These are phyloP conservation scores for Busseola fusca DNA, from an alignment of 2,888 invertebrate genomes.

Conservation along the genomic window DNA sequence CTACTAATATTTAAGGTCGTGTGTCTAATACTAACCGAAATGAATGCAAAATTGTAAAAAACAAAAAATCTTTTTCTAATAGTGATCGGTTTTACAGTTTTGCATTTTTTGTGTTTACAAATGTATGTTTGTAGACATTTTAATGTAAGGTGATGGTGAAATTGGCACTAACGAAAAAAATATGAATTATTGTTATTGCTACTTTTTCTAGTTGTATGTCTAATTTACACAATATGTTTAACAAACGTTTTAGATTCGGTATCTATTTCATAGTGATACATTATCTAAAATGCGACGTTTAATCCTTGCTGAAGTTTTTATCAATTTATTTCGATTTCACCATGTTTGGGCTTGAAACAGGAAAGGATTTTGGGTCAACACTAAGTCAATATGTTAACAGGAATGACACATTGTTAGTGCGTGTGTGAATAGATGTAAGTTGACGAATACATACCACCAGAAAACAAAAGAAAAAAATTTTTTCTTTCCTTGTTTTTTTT, in stretches of 20 bases:
- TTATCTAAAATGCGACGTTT: constrained; percentile 58
- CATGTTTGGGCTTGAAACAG: not conserved
- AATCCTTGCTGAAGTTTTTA: constrained; percentile 47
- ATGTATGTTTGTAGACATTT: constrained; percentile 70
- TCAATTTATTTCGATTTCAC: not conserved
- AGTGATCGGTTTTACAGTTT: constrained; percentile 32
- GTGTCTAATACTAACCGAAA: constrained; percentile 77
- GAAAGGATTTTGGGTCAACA: constrained; percentile 59
- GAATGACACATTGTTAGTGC: constrained; percentile 84
- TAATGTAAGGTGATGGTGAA: constrained; percentile 80
- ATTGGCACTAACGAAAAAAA: constrained; percentile 64
- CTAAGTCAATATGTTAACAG: constrained; percentile 72
- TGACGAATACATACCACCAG: constrained; percentile 66
- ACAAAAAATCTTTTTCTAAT: not conserved
- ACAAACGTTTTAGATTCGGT: constrained; percentile 69
- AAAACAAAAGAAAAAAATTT: not conserved
- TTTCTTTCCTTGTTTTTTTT: not conserved
- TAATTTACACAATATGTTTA: constrained; percentile 75
- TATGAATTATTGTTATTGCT: constrained; percentile 58
- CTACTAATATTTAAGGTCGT: constrained; percentile 72
- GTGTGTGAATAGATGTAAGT: constrained; percentile 81
- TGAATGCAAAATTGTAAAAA: constrained; percentile 63
- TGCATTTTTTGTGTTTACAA: constrained; percentile 62
- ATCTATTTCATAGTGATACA: constrained; percentile 55
- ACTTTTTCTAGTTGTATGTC: constrained; percentile 77